Evolutionary conservation across 2,888 invertebrate species (phyloP).

Genomic region (Palloptera scutellata): DNA sequence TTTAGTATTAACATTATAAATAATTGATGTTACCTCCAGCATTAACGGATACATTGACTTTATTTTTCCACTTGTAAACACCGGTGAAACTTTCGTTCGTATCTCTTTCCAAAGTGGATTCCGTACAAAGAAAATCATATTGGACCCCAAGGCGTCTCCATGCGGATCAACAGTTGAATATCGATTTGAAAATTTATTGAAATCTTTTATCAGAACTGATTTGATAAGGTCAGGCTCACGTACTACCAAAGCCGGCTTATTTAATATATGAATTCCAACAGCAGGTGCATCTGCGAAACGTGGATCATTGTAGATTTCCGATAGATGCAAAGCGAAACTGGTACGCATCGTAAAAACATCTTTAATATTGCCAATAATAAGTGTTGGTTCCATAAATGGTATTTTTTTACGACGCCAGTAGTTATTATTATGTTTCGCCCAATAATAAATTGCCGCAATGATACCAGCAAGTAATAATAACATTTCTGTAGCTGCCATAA

Average conservation of each 20-base stretch:
- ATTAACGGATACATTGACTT: slow-evolving; percentile 62
- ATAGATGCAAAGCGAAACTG: slow-evolving; percentile 56
- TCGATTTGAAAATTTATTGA: slow-evolving; percentile 61
- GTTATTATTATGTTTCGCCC: slow-evolving; percentile 58
- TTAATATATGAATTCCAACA: slow-evolving; percentile 62
- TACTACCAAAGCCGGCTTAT: slow-evolving; percentile 64
- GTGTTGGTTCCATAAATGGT: slow-evolving; percentile 56
- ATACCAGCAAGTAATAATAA: slow-evolving; percentile 35
- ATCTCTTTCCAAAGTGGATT: slow-evolving; percentile 64
- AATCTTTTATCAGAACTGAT: slow-evolving; percentile 64
- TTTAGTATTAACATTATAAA: not conserved
- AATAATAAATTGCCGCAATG: slow-evolving; percentile 45
- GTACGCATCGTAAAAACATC: slow-evolving; percentile 52
- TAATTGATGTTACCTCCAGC: slow-evolving; percentile 46
- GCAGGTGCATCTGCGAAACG: slow-evolving; percentile 50
- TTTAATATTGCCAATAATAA: slow-evolving; percentile 64
- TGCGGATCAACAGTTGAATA: slow-evolving; percentile 52
- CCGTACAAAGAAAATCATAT: slow-evolving; percentile 64
- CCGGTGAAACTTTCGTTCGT: slow-evolving; percentile 64
- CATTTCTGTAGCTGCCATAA: not conserved
- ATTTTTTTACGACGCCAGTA: slow-evolving; percentile 62
- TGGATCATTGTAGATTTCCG: slow-evolving; percentile 58
- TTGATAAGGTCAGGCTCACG: slow-evolving; percentile 65
- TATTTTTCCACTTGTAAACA: slow-evolving; percentile 64
- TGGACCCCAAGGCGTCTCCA: slow-evolving; percentile 59